phyloP scores from a whole-genome alignment of 1,140 invertebrate genomes.

The Planococcus citri region DNA sequence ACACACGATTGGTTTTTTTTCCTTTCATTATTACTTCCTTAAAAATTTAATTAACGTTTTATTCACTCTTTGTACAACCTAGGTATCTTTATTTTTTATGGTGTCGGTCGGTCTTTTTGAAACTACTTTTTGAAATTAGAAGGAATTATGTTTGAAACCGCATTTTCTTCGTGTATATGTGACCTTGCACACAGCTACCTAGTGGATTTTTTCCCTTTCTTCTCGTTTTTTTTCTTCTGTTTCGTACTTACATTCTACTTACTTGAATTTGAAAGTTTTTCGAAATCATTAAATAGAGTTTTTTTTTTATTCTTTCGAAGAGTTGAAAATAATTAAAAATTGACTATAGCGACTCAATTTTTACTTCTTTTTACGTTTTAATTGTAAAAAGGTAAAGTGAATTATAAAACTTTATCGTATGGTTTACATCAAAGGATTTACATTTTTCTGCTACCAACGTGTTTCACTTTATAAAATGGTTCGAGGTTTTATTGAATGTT shows the following conservation, averaged over 20 bases:
- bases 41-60: slow-evolving; percentile 8
- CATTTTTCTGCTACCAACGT: too few relatives aligned
- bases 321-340: slow-evolving; percentile 2
- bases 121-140: not conserved
- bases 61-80: not conserved
- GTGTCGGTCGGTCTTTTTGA: not conserved
- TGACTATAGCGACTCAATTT: too few relatives aligned
- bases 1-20: not conserved
- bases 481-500: too few relatives aligned
- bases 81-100: not conserved
- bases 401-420: too few relatives aligned
- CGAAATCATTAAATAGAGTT: not conserved
- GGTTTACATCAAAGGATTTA: too few relatives aligned
- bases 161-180: not conserved
- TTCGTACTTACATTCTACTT: not conserved
- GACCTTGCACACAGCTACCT: too few relatives aligned
- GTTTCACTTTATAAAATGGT: too few relatives aligned
- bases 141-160: not conserved
- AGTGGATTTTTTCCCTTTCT: too few relatives aligned
- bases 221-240: not conserved
- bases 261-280: not conserved
- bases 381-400: too few relatives aligned
- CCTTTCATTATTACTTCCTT: not conserved
- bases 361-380: too few relatives aligned
- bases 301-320: not conserved